Percentiles rank a stretch among this genome's conserved stretches.
These are phyloP conservation scores for Neotoxoptera formosana DNA, from an alignment of 1,140 invertebrate species.

Conservation along the genomic window DNA sequence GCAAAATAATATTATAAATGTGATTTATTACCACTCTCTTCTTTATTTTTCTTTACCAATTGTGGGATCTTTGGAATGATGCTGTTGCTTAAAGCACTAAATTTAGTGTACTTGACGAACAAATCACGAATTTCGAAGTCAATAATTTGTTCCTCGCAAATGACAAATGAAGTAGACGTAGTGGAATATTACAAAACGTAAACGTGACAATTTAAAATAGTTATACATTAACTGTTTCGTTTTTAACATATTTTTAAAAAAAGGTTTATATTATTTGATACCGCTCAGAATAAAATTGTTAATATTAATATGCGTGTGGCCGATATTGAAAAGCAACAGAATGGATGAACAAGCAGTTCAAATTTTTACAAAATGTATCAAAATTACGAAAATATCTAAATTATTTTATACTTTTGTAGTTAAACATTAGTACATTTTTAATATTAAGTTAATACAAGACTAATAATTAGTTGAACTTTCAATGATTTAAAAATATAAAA, in stretches of 20 bases:
- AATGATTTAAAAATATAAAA: neutral
- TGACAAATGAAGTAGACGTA: neutral
- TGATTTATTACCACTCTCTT: neutral
- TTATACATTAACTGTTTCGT: neutral
- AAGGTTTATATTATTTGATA: neutral
- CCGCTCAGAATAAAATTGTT: neutral
- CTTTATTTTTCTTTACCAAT: neutral
- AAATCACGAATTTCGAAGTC: neutral
- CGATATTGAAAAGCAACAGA: neutral
- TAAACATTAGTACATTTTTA: no score
- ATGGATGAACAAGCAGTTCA: neutral
- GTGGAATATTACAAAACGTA: neutral
- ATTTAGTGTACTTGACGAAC: neutral
- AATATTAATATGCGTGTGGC: neutral
- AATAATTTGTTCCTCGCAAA: neutral
- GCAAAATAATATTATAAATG: neutral
- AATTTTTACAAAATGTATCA: neutral
- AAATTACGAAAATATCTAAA: neutral
- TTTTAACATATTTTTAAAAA: neutral
- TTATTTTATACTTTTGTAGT: no score
- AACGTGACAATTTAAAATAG: neutral
- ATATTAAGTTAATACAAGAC: neutral
- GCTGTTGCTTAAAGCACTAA: neutral
- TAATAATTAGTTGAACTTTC: neutral
- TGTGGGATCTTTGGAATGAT: neutral